These are phyloP conservation scores for Sisor rabdophorus DNA, from an alignment of 2,113 vertebrate species.

Conservation along the genomic window DNA sequence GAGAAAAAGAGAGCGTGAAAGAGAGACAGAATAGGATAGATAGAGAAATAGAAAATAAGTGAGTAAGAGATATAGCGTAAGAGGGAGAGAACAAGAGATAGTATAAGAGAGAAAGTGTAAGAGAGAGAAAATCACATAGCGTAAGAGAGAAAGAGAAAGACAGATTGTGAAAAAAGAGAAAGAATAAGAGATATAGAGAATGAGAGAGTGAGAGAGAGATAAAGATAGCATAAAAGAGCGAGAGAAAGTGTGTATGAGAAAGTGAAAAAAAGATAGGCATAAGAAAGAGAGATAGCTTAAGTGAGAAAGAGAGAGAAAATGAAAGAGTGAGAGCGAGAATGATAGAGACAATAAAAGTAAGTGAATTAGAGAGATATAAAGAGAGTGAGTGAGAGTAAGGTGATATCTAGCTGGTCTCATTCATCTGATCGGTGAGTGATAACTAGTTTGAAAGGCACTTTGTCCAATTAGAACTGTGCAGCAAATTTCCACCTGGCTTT, in stretches of 20 bases:
- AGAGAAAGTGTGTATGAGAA: no score
- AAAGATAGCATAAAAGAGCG: not conserved
- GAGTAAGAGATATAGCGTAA: no score
- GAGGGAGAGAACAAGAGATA: no score
- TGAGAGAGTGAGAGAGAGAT: not conserved
- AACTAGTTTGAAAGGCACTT: slow-evolving; percentile 83
- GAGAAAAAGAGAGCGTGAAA: slow-evolving; percentile 15
- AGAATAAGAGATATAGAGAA: not conserved
- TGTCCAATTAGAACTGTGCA: slow-evolving; percentile 89
- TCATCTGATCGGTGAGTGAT: slow-evolving; percentile 74
- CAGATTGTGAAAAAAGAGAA: not conserved
- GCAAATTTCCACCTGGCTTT: slow-evolving; percentile 84
- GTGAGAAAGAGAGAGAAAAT: no score
- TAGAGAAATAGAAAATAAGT: slow-evolving; percentile 22
- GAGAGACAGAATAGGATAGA: slow-evolving; percentile 13
- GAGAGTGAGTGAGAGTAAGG: not conserved
- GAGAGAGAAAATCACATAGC: no score
- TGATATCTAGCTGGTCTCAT: slow-evolving; percentile 63
- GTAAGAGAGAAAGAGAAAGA: not conserved
- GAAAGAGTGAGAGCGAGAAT: no score
- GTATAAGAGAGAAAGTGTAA: no score
- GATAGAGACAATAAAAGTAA: no score
- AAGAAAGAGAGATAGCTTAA: no score
- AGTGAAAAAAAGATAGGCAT: no score
- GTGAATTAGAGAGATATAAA: no score